Base-by-base conservation (phyloP, 2,113 vertebrate genomes). In the Prolemur simus region DNA sequence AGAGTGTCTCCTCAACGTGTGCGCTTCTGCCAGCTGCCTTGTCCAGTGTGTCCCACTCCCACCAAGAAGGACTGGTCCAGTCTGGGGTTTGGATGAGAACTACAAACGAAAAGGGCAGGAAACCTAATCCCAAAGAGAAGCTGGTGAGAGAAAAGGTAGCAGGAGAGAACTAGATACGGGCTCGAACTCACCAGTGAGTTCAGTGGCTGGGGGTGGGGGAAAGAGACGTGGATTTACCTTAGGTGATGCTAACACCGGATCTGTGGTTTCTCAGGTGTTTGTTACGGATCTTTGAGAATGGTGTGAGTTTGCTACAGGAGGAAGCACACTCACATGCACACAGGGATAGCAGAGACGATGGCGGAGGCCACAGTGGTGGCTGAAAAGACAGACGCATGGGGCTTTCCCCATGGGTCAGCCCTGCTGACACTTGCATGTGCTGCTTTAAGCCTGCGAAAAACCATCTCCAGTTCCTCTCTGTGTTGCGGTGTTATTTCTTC, bases 191-290 rank as follows among this genome's bases (percentile, higher is more conserved):
- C 12, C 8, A 6, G 5, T 7, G 32, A 32, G 32, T 25, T 18
- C 47, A 0, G 4, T 23, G 69, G 74, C 29, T 17, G 15, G n/a
- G 10, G 25, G 0, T 0, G 1, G 12, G 37, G 58, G 71, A 47
- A 18, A 18, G 21, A 1, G 6, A 0, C 37, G 0, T 0, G 2
- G 2, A 0, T 15, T 23, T 1, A 11, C 11, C 37, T 60, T 73
- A 6, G 32, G 2, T 11, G 0, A 15, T 25, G 1, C 8, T 11
- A 2, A 2, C 5, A 3, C 45, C 58, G 7, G 17, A 5, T 14
- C 34, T 47, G 32, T n/a, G 1, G 34, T 42, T 29, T 17, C 1
- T 1, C 25, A 42, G 25, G 8, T 12, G 1, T 32, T 81, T 25
- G 27, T 21, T 37, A 6, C 7, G 10, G 13, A 37, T 76, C 60